Evolutionary conservation across 2,888 invertebrate genomes (phyloP), one percentile per base, ranked within the genome.

Genomic region (Scotopteryx bipunctaria): DNA sequence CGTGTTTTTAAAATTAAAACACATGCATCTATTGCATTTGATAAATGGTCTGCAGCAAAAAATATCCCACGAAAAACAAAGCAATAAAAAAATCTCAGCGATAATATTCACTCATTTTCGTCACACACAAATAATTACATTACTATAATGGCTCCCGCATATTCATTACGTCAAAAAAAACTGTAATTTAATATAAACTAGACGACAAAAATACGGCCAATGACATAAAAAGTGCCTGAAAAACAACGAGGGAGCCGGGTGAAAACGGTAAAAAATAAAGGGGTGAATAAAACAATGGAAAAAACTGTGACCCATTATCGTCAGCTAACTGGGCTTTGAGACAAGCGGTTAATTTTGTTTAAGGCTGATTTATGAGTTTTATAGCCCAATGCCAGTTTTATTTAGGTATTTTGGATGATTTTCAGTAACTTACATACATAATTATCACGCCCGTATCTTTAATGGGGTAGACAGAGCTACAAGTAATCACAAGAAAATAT

Each of bases 141-240:
- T 76, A 69, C 71, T 63, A 67, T 78, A 83, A 84, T 74, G 65
- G 71, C 42, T 71, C 88, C 87, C 87, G 85, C 86, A 86, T 90
- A 87, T 86, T 84, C 81, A 88, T 88, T 86, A 84, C 83, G 55
- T 56, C 61, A 81, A 66, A 87, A 87, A 45, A 88, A 88, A 86
- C 78, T 67, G 87, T 89, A 89, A 90, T 89, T 88, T 88, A 88
- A 89, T 89, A 89, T 87, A 89, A 89, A 88, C 81, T 85, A 86
- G 81, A 83, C 73, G 83, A 87, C 85, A 83, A 81, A 82, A 88
- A 88, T 84, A 82, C 71, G 65, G 86, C 84, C 78, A 89, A 86
- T 86, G 76, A 71, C 67, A 78, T 71, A 83, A 86, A 86, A 85
- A 83, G 63, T 63, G 66, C 41, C 69, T 68, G 64, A 84, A 85